A percentile compares a stretch with the other conserved stretches of the same genome.
Conservation (phyloP, 2,113 vertebrate species). For the Propithecus coquereli region DNA sequence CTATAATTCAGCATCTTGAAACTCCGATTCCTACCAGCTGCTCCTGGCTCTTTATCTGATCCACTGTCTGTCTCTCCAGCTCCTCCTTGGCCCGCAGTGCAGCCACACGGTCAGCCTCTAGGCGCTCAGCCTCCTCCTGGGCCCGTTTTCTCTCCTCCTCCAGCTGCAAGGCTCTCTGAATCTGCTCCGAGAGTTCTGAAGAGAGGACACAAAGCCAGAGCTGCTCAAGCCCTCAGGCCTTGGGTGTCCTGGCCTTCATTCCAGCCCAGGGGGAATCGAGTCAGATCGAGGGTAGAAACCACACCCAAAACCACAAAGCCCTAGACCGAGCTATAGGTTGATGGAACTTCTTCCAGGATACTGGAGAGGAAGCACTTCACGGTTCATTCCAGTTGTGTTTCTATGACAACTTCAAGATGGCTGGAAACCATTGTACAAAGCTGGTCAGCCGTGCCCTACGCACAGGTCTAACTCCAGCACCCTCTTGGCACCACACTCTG, state of each 20-base stretch:
- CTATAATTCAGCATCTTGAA: constrained; percentile 45
- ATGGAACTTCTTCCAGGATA: neutral
- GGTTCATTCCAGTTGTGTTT: neutral
- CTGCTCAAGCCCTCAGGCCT: neutral
- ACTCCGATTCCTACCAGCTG: constrained; percentile 89
- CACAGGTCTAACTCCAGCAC: neutral
- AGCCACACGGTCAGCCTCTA: constrained; percentile 93
- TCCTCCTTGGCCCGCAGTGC: constrained; percentile 97
- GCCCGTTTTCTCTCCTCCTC: constrained; percentile 93
- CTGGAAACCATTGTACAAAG: too few relatives aligned
- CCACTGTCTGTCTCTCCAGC: constrained; percentile 90
- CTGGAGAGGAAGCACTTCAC: fast-evolving
- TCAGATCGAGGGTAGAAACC: too few relatives aligned
- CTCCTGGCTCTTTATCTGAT: constrained; percentile 96
- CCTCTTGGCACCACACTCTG: neutral
- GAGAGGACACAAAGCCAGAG: neutral
- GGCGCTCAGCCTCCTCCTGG: constrained; percentile 91
- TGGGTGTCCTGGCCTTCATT: fast-evolving
- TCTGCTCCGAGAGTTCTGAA: constrained; percentile 94
- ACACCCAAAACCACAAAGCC: neutral
- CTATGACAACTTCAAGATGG: neutral
- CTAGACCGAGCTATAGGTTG: fast-evolving
- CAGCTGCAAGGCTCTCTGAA: constrained; percentile 89
- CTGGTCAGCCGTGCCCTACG: fast-evolving
- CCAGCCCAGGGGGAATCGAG: too few relatives aligned